Conservation (phyloP, 2,113 vertebrate species). For the Pangasianodon hypophthalmus region DNA sequence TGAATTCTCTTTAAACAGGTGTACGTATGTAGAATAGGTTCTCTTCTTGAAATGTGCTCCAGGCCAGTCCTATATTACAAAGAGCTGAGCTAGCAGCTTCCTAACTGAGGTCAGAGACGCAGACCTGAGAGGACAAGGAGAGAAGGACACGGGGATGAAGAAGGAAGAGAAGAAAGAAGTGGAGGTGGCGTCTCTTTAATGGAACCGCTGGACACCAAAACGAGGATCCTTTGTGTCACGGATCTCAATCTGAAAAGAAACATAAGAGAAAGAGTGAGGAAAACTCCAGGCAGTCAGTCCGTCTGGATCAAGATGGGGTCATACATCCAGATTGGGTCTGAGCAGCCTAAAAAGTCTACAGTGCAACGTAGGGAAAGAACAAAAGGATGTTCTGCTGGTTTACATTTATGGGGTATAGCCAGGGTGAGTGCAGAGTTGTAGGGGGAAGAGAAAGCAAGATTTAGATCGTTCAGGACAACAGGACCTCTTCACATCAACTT, state of each 20-base stretch:
- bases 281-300: background rate
- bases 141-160: background rate
- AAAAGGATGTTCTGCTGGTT: conserved; percentile 5
- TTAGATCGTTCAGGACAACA: background rate
- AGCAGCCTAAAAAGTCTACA: conserved; percentile 25
- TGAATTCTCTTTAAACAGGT: conserved; percentile 33
- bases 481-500: background rate
- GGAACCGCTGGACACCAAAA: conserved; percentile 66
- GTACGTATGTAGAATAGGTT: conserved; percentile 46
- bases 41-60: conserved; percentile 49
- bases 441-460: background rate
- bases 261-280: conserved; percentile 2
- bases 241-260: conserved; percentile 67
- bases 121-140: conserved; percentile 54
- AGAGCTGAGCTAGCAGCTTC: conserved; percentile 53
- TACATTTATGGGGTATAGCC: conserved; percentile 18
- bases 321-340: background rate
- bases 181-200: conserved; percentile 57
- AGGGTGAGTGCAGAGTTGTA: conserved; percentile 5
- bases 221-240: conserved; percentile 63
- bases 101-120: conserved; percentile 55
- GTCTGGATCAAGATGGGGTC: background rate
- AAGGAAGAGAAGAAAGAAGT: conserved; percentile 19
- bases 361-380: background rate
- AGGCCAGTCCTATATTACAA: conserved; percentile 62